Evolutionary conservation across 2,888 invertebrate genomes (phyloP), one percentile per base, ranked within the genome.

Genomic region (Netelia fuscicornis): DNA sequence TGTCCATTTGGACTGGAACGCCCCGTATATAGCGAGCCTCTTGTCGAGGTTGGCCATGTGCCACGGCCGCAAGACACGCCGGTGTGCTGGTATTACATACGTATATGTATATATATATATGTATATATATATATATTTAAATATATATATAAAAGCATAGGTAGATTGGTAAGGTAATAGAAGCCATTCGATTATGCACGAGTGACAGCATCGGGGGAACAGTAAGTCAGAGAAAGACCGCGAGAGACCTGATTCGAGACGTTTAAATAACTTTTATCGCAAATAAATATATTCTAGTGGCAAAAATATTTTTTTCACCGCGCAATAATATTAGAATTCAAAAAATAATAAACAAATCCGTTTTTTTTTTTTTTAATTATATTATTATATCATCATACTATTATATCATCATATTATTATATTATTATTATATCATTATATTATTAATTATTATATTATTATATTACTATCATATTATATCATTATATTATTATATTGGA

Each of bases 171-270:
- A 78, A 70, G 75, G 78, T 81, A 81, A 81, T 78, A 70, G 81
- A 68, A 75, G 58, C 25, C 81, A 58, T 81, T 84, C 84, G 81
- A 84, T 84, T 84, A 81, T 81, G 84, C 81, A 44, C 81, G 72
- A 74, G 74, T 84, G 77, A 81, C 81, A 78, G 77, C 81, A 84
- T 84, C 81, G 77, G 48, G 60, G 13, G 48, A 48, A 48, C 13
- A 48, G 13, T 48, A 13, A 48, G 48, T 2, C 11, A 48, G 48
- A 48, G 48, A 48, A n/a, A 10, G 62, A 78, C 54, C 64, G 20
- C 58, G 48, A 68, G 37, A 56, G 54, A 65, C 17, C n/a, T n/a
- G 13, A 37, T 54, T 54, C 17, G 2, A 30, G 11, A n/a, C 10
- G 23, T 42, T 58, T 44, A 72, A 72, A 23, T 60, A 75, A 64